Evolutionary conservation across 35 echinoderm and acorn worm genomes (phyloP).

Genomic region (Lytechinus variegatus): DNA sequence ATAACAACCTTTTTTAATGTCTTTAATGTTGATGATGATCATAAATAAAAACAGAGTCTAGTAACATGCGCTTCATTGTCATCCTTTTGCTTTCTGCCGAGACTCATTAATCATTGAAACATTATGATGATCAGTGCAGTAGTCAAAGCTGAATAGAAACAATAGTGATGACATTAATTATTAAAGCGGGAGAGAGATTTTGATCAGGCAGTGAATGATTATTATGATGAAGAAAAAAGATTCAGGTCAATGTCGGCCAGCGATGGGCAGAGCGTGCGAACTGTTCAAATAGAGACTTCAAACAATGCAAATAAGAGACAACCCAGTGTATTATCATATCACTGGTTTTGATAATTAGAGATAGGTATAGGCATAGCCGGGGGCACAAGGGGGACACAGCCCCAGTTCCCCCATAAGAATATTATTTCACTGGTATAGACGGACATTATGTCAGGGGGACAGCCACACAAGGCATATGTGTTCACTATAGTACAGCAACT

Average conservation of each 20-base stretch:
- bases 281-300: not conserved
- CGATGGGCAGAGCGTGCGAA: not conserved
- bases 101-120: not conserved
- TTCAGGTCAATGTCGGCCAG: not conserved
- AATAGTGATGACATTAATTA: not conserved
- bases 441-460: no score
- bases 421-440: no score
- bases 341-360: not conserved
- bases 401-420: no score
- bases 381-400: no score
- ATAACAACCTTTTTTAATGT: no score
- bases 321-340: not conserved
- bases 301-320: not conserved
- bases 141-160: not conserved
- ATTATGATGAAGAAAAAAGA: not conserved
- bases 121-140: not conserved
- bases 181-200: not conserved
- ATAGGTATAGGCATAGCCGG: no score
- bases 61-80: not conserved
- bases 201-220: not conserved
- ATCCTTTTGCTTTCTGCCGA: not conserved
- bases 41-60: no score
- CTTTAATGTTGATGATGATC: no score
- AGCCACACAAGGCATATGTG: no score
- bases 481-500: no score